Evolutionary conservation across 2,888 invertebrate species (phyloP).

Genomic region (Drymonia ruficornis): DNA sequence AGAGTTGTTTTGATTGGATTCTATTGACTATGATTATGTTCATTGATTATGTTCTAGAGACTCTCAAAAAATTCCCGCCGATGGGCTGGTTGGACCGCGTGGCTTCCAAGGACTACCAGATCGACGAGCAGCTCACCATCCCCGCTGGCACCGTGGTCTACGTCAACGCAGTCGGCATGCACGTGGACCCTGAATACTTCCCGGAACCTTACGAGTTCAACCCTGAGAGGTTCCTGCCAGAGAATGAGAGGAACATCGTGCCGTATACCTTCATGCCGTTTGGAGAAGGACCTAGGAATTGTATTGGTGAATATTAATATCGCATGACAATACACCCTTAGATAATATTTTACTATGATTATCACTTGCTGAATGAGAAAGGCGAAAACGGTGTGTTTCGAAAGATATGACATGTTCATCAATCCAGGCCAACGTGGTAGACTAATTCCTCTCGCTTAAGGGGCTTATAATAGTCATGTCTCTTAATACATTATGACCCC

Average conservation of each 20-base stretch:
- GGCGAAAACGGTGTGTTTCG: too few species aligned
- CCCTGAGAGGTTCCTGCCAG: constrained; percentile 83
- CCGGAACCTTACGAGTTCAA: constrained; percentile 81
- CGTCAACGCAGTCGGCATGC: constrained; percentile 51
- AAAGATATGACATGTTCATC: too few species aligned
- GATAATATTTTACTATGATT: too few species aligned
- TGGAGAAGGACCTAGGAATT: constrained; percentile 84
- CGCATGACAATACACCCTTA: too few species aligned
- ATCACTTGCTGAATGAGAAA: too few species aligned
- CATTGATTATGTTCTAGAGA: constrained; percentile 41
- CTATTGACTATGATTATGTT: background rate
- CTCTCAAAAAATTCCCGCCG: constrained; percentile 50
- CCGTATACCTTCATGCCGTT: constrained; percentile 76
- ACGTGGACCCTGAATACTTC: constrained; percentile 74
- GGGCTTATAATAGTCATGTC: too few species aligned
- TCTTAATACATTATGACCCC: too few species aligned
- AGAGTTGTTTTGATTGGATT: too few species aligned
- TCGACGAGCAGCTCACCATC: constrained; percentile 56
- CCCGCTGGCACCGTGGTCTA: constrained; percentile 52
- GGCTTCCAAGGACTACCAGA: constrained; percentile 42
- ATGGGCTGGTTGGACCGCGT: constrained; percentile 63
- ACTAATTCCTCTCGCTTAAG: too few species aligned
- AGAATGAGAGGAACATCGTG: constrained; percentile 71
- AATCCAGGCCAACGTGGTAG: too few species aligned
- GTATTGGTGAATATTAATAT: constrained; percentile 86